These are phyloP conservation scores for Lordiphosa stackelbergi DNA, from an alignment of 1,140 invertebrate species.

Conservation along the genomic window DNA sequence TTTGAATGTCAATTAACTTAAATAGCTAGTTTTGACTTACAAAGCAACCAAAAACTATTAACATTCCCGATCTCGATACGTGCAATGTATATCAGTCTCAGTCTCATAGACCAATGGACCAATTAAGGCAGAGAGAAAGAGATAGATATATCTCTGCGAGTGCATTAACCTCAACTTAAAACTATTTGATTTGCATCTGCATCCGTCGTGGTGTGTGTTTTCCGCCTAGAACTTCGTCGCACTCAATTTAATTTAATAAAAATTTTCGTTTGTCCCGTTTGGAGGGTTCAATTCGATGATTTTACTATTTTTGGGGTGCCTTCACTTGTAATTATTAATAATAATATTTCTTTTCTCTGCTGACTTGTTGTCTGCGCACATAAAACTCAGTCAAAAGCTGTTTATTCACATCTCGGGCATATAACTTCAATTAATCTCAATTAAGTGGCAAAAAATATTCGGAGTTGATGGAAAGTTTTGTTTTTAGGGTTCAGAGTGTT, in stretches of 20 bases:
- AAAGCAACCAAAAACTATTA: constrained; percentile 56
- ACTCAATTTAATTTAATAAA: constrained; percentile 75
- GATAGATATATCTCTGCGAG: constrained; percentile 28
- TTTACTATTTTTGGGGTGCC: constrained; percentile 59
- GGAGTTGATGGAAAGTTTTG: constrained; percentile 35
- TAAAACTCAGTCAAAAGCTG: constrained; percentile 64
- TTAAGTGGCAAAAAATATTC: constrained; percentile 64
- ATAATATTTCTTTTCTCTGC: constrained; percentile 30
- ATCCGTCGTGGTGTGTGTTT: constrained; percentile 32
- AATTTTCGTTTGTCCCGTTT: constrained; percentile 23
- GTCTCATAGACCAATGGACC: constrained; percentile 30
- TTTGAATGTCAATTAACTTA: constrained; percentile 71
- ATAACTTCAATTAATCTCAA: constrained; percentile 74
- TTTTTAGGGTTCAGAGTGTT: constrained; percentile 42
- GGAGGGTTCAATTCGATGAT: constrained; percentile 27
- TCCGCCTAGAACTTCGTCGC: constrained; percentile 53
- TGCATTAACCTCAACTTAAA: constrained; percentile 60
- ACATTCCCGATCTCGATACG: constrained; percentile 27
- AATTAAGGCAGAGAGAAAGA: constrained; percentile 46
- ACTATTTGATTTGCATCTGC: constrained; percentile 53
- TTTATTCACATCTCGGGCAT: constrained; percentile 52
- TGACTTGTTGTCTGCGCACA: constrained; percentile 43
- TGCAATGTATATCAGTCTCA: neutral
- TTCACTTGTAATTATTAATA: constrained; percentile 64
- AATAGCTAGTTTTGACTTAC: constrained; percentile 69